Conservation (phyloP, 2,888 invertebrate genomes). For the Dilophus febrilis region DNA sequence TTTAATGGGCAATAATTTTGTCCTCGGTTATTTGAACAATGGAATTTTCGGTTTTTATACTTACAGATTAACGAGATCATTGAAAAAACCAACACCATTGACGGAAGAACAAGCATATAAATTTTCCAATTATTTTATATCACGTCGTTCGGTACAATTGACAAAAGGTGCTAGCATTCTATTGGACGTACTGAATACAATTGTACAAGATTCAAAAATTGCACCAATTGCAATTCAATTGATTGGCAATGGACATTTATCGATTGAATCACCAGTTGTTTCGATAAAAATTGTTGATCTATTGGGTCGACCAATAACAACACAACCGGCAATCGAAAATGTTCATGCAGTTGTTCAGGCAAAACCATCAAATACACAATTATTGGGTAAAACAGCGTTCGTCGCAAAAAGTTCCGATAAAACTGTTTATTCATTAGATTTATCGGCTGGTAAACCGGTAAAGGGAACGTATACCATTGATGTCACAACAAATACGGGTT, state of each 20-base stretch:
- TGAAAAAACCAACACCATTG: slow-evolving; percentile 50
- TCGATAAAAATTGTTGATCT: slow-evolving; percentile 56
- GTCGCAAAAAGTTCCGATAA: slow-evolving; percentile 51
- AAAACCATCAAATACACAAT: slow-evolving; percentile 43
- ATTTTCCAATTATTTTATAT: slow-evolving; percentile 77
- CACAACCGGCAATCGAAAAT: slow-evolving; percentile 17
- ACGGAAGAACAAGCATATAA: slow-evolving; percentile 67
- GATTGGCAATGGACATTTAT: slow-evolving; percentile 60
- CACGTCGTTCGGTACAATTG: slow-evolving; percentile 74
- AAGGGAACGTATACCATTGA: slow-evolving; percentile 75
- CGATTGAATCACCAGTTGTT: slow-evolving; percentile 54
- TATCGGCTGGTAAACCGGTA: slow-evolving; percentile 58
- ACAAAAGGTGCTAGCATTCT: slow-evolving; percentile 68
- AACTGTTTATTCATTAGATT: slow-evolving; percentile 56
- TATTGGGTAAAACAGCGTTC: slow-evolving; percentile 35
- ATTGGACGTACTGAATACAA: slow-evolving; percentile 55
- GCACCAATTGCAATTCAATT: slow-evolving; percentile 74
- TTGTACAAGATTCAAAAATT: slow-evolving; percentile 53
- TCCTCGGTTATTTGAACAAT: not conserved
- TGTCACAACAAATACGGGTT: slow-evolving; percentile 50
- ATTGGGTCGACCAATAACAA: slow-evolving; percentile 48
- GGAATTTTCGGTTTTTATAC: slow-evolving; percentile 8
- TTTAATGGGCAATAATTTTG: slow-evolving; percentile 2
- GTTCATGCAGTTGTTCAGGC: slow-evolving; percentile 18
- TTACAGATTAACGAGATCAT: slow-evolving; percentile 37